Evolutionary conservation across 64 coral and sea anemone genomes (phyloP).

Genomic region (Actinia equina): DNA sequence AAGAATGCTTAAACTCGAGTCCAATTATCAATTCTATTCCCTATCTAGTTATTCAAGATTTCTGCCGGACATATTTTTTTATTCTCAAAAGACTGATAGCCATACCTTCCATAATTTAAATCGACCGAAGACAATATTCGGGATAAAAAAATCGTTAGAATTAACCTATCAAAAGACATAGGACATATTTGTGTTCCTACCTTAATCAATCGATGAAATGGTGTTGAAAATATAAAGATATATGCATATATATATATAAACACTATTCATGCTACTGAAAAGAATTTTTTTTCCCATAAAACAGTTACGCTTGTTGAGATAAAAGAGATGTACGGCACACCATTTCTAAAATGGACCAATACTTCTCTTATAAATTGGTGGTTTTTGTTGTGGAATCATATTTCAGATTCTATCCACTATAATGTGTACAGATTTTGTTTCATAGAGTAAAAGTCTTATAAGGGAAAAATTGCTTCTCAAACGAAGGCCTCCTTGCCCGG

Average conservation of each 20-base stretch:
- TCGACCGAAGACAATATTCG: neutral
- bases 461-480: conserved; percentile 11
- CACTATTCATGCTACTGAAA: neutral
- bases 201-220: neutral
- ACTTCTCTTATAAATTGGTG: neutral
- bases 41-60: neutral
- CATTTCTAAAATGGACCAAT: neutral
- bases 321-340: neutral
- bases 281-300: neutral
- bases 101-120: neutral
- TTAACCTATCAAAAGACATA: neutral
- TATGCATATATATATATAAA: neutral
- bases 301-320: neutral
- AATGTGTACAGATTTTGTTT: conserved; percentile 3
- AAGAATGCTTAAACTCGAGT: neutral
- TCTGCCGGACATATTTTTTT: neutral
- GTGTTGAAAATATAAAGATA: neutral
- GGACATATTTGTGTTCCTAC: neutral
- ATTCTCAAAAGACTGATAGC: neutral
- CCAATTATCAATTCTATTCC: neutral
- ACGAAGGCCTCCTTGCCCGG: conserved; percentile 93
- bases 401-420: neutral
- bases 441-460: neutral
- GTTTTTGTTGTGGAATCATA: neutral
- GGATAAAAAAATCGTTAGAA: neutral